Conservation (phyloP, 2,113 vertebrate genomes). For the Heterochromis multidens region DNA sequence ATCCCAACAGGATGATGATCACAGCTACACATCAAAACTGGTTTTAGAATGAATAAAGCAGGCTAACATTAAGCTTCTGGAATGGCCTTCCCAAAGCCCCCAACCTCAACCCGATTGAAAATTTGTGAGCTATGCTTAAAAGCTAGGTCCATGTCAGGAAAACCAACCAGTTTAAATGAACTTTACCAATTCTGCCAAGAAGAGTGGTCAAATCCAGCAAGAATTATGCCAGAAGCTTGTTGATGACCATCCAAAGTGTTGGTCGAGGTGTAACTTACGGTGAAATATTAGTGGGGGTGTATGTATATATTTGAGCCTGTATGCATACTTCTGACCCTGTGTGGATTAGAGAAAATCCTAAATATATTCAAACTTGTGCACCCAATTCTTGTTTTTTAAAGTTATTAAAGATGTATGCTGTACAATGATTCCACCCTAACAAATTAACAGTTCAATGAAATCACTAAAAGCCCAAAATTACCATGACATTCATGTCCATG, state of each 20-base stretch:
- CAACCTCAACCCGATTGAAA: not conserved
- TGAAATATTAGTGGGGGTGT: not conserved
- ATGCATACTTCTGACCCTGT: not conserved
- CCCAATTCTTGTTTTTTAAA: not conserved
- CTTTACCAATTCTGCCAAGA: not conserved
- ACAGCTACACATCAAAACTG: rapidly evolving
- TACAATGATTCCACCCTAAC: not conserved
- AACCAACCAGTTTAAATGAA: not conserved
- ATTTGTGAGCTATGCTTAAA: not conserved
- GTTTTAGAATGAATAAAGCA: not conserved
- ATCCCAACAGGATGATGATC: not conserved
- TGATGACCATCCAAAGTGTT: rapidly evolving
- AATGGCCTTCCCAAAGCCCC: not conserved
- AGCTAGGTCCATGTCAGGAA: too few relatives aligned
- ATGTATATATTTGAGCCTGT: too few relatives aligned
- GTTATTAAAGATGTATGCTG: not conserved
- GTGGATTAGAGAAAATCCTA: not conserved
- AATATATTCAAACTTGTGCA: not conserved
- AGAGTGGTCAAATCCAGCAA: not conserved
- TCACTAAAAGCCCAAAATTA: too few relatives aligned
- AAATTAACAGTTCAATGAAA: not conserved
- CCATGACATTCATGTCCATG: not conserved
- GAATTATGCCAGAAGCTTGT: not conserved
- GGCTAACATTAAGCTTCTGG: not conserved
- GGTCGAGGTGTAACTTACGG: not conserved